Evolutionary conservation across 2,797 vertebrate genomes (phyloP), one percentile per base, ranked within the genome.

Genomic region (Peromyscus eremicus): DNA sequence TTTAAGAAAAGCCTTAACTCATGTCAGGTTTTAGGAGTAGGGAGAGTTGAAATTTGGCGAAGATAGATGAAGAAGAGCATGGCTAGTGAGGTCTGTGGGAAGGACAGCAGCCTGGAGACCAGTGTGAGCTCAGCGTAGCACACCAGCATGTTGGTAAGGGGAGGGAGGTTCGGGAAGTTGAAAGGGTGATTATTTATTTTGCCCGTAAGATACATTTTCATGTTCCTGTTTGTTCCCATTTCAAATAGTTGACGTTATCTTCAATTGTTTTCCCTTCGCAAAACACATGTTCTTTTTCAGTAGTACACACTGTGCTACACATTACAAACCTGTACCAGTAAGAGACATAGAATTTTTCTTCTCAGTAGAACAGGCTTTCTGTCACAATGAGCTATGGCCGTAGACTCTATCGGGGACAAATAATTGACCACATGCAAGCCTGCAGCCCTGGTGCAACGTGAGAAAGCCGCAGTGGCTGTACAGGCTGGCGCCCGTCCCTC

Each of bases 191-290:
- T 49, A 23, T 60, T 90, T 92, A 17, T 75, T 87, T 92, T 96
- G 29, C 49, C 29, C 3, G 82, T 94, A 66, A 87, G 77, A 88
- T 84, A 12, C 64, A 43, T 80, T 89, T 76, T 91, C 89, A 79
- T 88, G 60, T 94, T 88, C 40, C 0, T 89, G 55, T 94, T 90
- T 96, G 46, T 91, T 93, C 82, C 52, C 57, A 32, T 82, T 96
- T 92, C 79, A 76, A 25, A 43, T 37, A 75, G 85, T 77, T 83
- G 89, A 92, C 37, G 32, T 60, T 95, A 73, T 83, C 52, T 96
- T 91, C 86, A 40, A 0, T 97, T 94, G 87, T 92, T 94, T 92
- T 96, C 29, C 23, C 66, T 93, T 90, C 52, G 71, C 27, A 55
- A 89, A 96, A 93, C 12, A 29, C 62, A 57, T 68, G 46, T 66